A percentile compares a stretch with the other conserved stretches of the same genome.
These are phyloP conservation scores for Stomorhina lunata DNA, from an alignment of 2,888 invertebrate species.

Conservation along the genomic window DNA sequence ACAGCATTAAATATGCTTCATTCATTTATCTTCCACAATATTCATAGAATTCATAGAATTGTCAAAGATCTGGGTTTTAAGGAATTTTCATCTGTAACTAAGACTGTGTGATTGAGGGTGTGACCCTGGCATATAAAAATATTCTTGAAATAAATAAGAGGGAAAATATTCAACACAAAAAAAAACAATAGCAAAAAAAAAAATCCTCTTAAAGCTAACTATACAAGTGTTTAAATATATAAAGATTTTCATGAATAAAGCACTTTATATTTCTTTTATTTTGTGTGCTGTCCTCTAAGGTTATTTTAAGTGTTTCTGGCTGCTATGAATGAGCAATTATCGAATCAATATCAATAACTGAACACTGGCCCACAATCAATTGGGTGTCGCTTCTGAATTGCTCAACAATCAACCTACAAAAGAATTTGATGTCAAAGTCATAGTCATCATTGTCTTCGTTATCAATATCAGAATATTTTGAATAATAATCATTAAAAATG, in stretches of 20 bases:
- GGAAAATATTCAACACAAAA: background rate
- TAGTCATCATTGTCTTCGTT: conserved; percentile 33
- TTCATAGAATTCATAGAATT: conserved; percentile 32
- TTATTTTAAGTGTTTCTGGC: conserved; percentile 62
- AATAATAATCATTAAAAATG: too few species aligned
- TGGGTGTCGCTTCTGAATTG: background rate
- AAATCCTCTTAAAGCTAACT: conserved; percentile 30
- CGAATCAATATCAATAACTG: conserved; percentile 42
- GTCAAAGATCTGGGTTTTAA: conserved; percentile 11
- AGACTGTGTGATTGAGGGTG: background rate
- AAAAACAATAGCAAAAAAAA: conserved; percentile 15
- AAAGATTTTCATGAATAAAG: conserved; percentile 44
- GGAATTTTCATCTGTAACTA: background rate
- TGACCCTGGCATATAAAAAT: conserved; percentile 54
- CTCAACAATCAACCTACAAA: conserved; percentile 48
- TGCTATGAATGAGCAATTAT: conserved; percentile 65
- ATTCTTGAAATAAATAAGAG: conserved; percentile 23
- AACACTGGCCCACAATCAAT: conserved; percentile 5
- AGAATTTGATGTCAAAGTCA: conserved; percentile 58
- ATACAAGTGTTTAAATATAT: conserved; percentile 50
- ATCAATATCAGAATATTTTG: conserved; percentile 38
- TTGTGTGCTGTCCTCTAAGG: conserved; percentile 29
- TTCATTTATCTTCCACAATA: background rate
- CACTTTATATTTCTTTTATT: background rate
- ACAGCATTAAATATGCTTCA: background rate